A percentile compares a stretch with the other conserved stretches of the same genome.
Conservation (phyloP, 2,888 invertebrate genomes). For the Cephus rjabovi region DNA sequence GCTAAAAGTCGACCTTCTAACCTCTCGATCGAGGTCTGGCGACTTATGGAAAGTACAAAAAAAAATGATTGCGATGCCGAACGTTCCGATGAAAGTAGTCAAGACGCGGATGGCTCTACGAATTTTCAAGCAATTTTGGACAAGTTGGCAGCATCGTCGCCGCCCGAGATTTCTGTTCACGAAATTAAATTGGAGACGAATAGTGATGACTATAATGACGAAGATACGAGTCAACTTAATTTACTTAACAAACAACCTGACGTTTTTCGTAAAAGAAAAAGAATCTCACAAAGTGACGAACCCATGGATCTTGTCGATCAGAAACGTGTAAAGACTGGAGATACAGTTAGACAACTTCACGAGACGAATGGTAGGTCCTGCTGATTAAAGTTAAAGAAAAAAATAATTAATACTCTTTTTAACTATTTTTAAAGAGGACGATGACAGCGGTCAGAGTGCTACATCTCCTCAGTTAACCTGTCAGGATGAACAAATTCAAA, state of each 20-base stretch:
- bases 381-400: conserved; percentile 9
- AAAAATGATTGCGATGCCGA: conserved; percentile 41
- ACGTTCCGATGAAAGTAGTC: conserved; percentile 45
- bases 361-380: neutral
- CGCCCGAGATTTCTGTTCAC: conserved; percentile 23
- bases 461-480: conserved; percentile 15
- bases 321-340: conserved; percentile 16
- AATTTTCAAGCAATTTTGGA: conserved; percentile 41
- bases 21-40: conserved; percentile 52
- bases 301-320: conserved; percentile 33
- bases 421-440: conserved; percentile 7
- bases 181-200: conserved; percentile 42
- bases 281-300: conserved; percentile 23
- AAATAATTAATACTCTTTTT: conserved; percentile 8
- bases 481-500: conserved; percentile 18
- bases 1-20: conserved; percentile 45
- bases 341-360: neutral
- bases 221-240: neutral
- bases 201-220: conserved; percentile 23
- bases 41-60: conserved; percentile 40
- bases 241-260: too few relatives aligned
- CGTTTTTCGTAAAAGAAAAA: conserved; percentile 15
- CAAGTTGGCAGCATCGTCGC: conserved; percentile 28
- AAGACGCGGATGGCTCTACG: conserved; percentile 34
- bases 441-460: conserved; percentile 16